Percentiles rank a stretch among this genome's conserved stretches.
These are phyloP conservation scores for Paramacrobiotus metropolitanus DNA, from an alignment of 1,140 invertebrate species.

Conservation along the genomic window DNA sequence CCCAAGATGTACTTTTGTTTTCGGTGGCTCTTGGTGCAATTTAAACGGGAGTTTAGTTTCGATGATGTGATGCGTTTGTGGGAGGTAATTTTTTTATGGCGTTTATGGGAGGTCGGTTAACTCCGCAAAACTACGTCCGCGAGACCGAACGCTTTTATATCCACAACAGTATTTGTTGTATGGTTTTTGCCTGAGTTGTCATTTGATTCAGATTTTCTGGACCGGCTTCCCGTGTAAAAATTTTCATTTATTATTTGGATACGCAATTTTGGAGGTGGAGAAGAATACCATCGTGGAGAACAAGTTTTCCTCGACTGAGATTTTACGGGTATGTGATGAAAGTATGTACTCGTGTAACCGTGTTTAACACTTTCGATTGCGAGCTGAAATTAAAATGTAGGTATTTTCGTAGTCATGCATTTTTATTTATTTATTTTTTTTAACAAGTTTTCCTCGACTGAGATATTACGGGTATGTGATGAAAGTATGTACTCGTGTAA, in stretches of 20 bases:
- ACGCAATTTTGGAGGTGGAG: conserved; percentile 69
- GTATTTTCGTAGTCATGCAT: too few species aligned
- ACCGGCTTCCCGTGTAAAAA: conserved; percentile 70
- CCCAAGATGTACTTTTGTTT: conserved; percentile 99
- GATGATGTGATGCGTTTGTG: conserved; percentile 2
- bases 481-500: conserved; percentile 10
- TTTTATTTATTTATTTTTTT: too few species aligned
- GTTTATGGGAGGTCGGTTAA: neutral
- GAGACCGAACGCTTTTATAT: too few species aligned
- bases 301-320: conserved; percentile 80
- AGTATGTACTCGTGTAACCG: too few species aligned
- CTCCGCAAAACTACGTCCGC: too few species aligned
- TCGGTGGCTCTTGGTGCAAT: conserved; percentile 41
- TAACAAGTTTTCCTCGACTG: conserved; percentile 77
- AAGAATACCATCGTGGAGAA: conserved; percentile 60
- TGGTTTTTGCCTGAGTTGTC: too few species aligned
- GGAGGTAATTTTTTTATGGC: conserved; percentile 2
- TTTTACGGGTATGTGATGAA: conserved; percentile 48
- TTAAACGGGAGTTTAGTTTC: conserved; percentile 33
- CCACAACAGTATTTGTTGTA: too few species aligned
- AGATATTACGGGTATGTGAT: conserved; percentile 62
- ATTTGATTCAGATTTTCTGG: conserved; percentile 46
- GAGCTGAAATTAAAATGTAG: too few species aligned
- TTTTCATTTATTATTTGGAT: conserved; percentile 71
- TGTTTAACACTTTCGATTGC: too few species aligned